Evolutionary conservation across 1,140 invertebrate genomes (phyloP).

Genomic region (Acyrthosiphon pisum): DNA sequence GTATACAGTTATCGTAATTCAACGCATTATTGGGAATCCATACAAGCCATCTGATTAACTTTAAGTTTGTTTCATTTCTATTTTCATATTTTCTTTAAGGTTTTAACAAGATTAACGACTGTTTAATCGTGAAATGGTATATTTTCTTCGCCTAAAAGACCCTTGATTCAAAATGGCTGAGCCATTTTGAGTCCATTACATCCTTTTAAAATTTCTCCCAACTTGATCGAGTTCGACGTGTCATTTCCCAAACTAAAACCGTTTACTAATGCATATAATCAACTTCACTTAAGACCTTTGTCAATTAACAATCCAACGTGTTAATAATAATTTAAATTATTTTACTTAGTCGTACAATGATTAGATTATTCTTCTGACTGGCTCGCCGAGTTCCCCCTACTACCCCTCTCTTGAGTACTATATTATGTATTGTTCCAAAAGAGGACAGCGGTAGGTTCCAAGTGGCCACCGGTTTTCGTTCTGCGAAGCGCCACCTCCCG

Average conservation of each 20-base stretch:
- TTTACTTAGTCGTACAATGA: neutral
- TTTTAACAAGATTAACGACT: neutral
- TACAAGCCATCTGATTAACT: neutral
- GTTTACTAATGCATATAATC: neutral
- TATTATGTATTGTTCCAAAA: neutral
- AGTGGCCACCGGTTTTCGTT: neutral
- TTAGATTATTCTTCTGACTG: neutral
- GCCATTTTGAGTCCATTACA: neutral
- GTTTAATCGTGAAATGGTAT: neutral
- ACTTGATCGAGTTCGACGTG: neutral
- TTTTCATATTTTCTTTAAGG: neutral
- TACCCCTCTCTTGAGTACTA: neutral
- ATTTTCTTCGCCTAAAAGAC: neutral
- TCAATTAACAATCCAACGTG: neutral
- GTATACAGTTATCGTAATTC: neutral
- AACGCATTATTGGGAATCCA: neutral
- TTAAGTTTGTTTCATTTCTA: neutral
- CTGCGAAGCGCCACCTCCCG: neutral
- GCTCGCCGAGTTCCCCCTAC: neutral
- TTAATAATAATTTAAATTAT: neutral
- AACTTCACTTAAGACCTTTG: neutral
- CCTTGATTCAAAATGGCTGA: neutral
- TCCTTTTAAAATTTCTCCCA: neutral
- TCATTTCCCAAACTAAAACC: neutral
- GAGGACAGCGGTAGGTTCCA: neutral